Conservation (phyloP, 2,797 vertebrate species). For the Synaphobranchus kaupii region DNA sequence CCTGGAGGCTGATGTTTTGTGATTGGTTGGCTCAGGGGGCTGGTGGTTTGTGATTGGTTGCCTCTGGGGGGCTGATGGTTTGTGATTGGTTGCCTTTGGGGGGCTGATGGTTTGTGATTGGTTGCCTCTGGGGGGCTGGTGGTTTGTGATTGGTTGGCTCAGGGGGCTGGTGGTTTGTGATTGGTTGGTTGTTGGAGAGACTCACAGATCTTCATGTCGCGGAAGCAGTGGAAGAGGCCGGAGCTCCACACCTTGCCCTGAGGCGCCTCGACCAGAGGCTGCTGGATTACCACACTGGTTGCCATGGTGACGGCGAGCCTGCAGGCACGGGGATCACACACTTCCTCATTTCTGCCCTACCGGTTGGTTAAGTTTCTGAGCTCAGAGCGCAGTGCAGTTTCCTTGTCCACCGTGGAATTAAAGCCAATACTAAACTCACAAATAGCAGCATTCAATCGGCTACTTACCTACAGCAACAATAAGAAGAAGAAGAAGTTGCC, state of each 20-base stretch:
- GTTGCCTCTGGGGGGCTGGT: not conserved
- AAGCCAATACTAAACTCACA: too few relatives aligned
- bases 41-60: not conserved
- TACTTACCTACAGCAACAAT: too few relatives aligned
- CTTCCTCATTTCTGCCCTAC: not conserved
- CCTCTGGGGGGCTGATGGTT: not conserved
- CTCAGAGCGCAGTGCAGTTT: too few relatives aligned
- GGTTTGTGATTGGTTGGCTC: not conserved
- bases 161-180: too few relatives aligned
- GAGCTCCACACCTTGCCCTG: conserved; percentile 2
- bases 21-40: not conserved
- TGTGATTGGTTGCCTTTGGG: too few relatives aligned
- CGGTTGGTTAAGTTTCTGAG: too few relatives aligned
- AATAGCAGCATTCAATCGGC: too few relatives aligned
- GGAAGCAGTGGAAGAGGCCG: conserved; percentile 8
- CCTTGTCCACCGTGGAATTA: too few relatives aligned
- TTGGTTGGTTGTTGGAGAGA: not conserved
- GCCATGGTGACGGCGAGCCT: not conserved
- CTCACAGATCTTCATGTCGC: conserved; percentile 11
- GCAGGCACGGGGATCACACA: too few relatives aligned
- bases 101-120: too few relatives aligned
- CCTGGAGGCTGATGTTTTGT: not conserved
- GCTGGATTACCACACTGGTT: not conserved
- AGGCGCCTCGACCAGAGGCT: not conserved
- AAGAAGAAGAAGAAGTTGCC: too few relatives aligned